Conservation (phyloP, 1,140 invertebrate genomes). For the Chlorops oryzae region DNA sequence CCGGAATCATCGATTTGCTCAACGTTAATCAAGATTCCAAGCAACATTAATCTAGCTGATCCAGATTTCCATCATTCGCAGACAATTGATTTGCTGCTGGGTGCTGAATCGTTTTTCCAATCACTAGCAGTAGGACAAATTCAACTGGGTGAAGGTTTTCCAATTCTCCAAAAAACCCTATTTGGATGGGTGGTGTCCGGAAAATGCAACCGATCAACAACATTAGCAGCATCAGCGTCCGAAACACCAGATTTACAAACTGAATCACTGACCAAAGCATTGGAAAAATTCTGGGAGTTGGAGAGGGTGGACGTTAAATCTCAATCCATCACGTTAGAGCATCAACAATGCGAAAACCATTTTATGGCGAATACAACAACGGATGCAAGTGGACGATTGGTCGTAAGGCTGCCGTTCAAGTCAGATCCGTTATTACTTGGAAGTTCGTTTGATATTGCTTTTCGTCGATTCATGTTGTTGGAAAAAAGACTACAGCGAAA, state of each 20-base stretch:
- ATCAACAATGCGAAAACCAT: not conserved
- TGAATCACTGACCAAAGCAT: not conserved
- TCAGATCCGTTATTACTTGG: not conserved
- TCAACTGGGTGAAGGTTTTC: constrained; percentile 11
- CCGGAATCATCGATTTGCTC: not conserved
- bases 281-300: constrained; percentile 28
- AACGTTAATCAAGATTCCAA: not conserved
- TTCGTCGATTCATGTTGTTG: not conserved
- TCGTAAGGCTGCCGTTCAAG: constrained; percentile 4
- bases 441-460: not conserved
- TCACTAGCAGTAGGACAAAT: constrained; percentile 20
- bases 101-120: constrained; percentile 28
- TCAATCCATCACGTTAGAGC: not conserved
- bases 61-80: not conserved
- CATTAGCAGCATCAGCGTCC: not conserved
- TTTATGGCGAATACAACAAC: not conserved
- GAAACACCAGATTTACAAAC: not conserved
- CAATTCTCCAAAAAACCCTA: constrained; percentile 27
- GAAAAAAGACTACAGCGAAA: not conserved
- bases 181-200: constrained; percentile 26
- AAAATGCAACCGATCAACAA: not conserved
- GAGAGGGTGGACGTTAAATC: constrained; percentile 20
- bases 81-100: constrained; percentile 1
- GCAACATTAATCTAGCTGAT: not conserved
- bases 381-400: not conserved